Base-by-base conservation (phyloP, 2,113 vertebrate genomes). In the Vicugna pacos region DNA sequence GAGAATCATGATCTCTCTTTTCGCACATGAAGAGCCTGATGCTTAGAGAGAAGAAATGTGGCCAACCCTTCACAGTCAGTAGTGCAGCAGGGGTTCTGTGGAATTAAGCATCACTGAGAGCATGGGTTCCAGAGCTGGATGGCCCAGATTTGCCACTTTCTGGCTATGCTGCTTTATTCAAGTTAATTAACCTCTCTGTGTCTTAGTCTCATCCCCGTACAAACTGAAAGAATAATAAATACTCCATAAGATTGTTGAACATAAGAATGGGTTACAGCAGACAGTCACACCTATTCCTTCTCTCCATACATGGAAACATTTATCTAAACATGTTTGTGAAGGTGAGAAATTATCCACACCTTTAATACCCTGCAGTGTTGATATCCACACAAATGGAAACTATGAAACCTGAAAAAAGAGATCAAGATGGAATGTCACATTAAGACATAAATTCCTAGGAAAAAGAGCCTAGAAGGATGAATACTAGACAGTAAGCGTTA, bases 1-100 rank as follows among this genome's bases (percentile, higher is more conserved):
- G 0, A 46, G 19, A 65, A 54, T 8, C n/a, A 5, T 8, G 24
- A 0, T 32, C 28, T 79, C 3, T 82, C 7, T 14, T 54, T 52
- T 70, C 16, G 4, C 22, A 48, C 1, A 14, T 0, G 3, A 32
- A 32, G 7, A 79, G n/a, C 28, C 28, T 30, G 5, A 42, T 50
- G 2, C 13, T 46, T 58, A 81, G 82, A 48, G 72, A 62, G 35
- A 83, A 35, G 46, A 75, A n/a, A 60, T 5, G 6, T 30, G 2
- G 13, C 67, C 2, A 14, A 32, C 14, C 5, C 8, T 13, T 56
- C 24, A 3, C 3, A 8, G 58, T 0, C 1, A 3, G 15, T 0
- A 8, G 52, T 3, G 6, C 1, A 30, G 15, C 52, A 17, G 70
- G 54, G n/a, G 8, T 24, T 19, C 42, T 35, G 10, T 8, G 9